A percentile compares a stretch with the other conserved stretches of the same genome.
These are phyloP conservation scores for Anthrax anthrax DNA, from an alignment of 2,888 invertebrate species.

Conservation along the genomic window DNA sequence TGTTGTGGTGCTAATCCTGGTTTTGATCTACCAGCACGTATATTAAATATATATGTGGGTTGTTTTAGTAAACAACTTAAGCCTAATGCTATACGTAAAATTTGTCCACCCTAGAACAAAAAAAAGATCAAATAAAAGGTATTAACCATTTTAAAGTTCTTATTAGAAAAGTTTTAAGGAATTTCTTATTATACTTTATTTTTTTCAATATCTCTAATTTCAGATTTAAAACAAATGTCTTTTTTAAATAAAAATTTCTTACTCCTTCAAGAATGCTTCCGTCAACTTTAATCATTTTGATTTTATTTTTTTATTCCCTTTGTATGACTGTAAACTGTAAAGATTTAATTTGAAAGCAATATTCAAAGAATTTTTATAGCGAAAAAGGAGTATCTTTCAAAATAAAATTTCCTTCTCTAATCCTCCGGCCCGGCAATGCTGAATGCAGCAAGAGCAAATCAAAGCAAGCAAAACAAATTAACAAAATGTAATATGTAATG, in stretches of 20 bases:
- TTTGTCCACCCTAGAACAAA: conserved; percentile 76
- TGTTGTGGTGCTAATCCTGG: conserved; percentile 76
- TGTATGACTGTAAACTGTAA: no score
- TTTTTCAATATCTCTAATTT: background rate
- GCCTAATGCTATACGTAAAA: conserved; percentile 64
- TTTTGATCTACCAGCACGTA: conserved; percentile 64
- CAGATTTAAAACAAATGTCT: background rate
- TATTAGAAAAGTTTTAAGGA: background rate
- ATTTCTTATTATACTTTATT: background rate
- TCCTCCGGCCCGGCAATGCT: no score
- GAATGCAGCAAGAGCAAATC: no score
- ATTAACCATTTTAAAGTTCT: background rate
- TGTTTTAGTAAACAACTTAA: conserved; percentile 60
- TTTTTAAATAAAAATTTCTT: conserved; percentile 21
- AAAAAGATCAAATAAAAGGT: background rate
- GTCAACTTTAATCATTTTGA: conserved; percentile 47
- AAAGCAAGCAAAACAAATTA: no score
- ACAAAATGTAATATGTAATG: no score
- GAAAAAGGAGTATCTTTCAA: no score
- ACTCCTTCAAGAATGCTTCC: conserved; percentile 71
- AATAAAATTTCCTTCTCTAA: no score
- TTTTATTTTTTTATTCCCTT: no score
- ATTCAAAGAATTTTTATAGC: no score
- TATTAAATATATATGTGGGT: conserved; percentile 61
- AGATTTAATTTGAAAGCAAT: no score